These are phyloP conservation scores for Acropora yongei DNA, from an alignment of 64 coral and sea anemone species.

Conservation along the genomic window DNA sequence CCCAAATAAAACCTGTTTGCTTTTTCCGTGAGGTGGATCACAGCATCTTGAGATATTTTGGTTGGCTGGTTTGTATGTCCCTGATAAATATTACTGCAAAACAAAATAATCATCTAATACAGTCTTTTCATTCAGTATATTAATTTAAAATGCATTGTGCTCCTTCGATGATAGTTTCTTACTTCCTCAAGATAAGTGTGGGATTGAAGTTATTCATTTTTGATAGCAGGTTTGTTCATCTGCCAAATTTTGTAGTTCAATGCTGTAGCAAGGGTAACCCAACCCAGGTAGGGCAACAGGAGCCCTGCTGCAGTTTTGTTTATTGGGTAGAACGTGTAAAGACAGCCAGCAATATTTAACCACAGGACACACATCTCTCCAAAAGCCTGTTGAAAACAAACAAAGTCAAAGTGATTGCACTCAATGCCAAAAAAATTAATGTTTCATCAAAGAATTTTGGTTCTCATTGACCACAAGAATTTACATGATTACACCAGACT, in stretches of 20 bases:
- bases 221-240: constrained; percentile 66
- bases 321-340: constrained; percentile 71
- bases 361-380: constrained; percentile 56
- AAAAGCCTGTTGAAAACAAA: constrained; percentile 31
- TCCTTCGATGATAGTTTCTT: too few relatives aligned
- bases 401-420: neutral
- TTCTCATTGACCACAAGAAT: too few relatives aligned
- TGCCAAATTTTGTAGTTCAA: constrained; percentile 68
- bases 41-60: too few relatives aligned
- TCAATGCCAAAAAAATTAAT: neutral
- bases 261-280: constrained; percentile 56
- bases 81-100: too few relatives aligned
- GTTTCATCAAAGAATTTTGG: too few relatives aligned
- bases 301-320: constrained; percentile 59
- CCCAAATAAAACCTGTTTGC: too few relatives aligned
- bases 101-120: too few relatives aligned
- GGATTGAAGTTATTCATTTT: constrained; percentile 24
- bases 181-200: neutral
- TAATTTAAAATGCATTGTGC: too few relatives aligned
- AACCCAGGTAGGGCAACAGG: constrained; percentile 55
- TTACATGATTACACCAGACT: too few relatives aligned
- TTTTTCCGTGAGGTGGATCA: too few relatives aligned
- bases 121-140: too few relatives aligned
- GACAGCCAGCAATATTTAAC: constrained; percentile 56
- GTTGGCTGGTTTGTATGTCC: too few relatives aligned